Evolutionary conservation across 2,113 vertebrate genomes (phyloP).

Genomic region (Phylloscopus whistleri): DNA sequence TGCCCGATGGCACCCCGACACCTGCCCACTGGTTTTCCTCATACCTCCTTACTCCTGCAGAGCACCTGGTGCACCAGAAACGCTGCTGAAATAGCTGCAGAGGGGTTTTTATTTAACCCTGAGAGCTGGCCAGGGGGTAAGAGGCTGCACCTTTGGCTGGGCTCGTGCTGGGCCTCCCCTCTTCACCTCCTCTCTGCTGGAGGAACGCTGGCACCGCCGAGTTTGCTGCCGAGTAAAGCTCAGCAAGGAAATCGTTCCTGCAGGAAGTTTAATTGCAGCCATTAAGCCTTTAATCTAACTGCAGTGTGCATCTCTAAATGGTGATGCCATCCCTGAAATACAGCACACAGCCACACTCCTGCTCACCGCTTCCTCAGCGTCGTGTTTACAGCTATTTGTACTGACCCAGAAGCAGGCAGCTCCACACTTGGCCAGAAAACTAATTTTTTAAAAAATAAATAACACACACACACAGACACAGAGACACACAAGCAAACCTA

Average conservation of each 20-base stretch:
- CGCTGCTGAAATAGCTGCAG: neutral
- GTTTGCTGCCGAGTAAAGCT: neutral
- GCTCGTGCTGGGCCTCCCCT: neutral
- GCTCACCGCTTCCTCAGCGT: neutral
- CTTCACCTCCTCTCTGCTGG: neutral
- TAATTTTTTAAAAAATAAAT: neutral
- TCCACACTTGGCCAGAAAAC: neutral
- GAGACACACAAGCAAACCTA: neutral
- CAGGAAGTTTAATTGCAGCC: slow-evolving; percentile 5
- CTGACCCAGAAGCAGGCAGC: neutral
- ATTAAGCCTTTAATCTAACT: neutral
- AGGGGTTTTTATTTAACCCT: neutral
- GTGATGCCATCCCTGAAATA: neutral
- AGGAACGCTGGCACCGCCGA: neutral
- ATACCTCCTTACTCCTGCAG: neutral
- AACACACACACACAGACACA: neutral
- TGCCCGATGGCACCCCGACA: neutral
- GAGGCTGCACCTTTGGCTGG: neutral
- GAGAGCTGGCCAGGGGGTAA: neutral
- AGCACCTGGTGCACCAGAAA: neutral
- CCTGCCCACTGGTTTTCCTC: neutral
- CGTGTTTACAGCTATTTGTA: neutral
- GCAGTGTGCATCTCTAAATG: neutral
- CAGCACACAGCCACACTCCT: neutral
- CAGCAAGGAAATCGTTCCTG: neutral